Conservation (phyloP, 2,888 invertebrate species). For the Conomelus anceps region DNA sequence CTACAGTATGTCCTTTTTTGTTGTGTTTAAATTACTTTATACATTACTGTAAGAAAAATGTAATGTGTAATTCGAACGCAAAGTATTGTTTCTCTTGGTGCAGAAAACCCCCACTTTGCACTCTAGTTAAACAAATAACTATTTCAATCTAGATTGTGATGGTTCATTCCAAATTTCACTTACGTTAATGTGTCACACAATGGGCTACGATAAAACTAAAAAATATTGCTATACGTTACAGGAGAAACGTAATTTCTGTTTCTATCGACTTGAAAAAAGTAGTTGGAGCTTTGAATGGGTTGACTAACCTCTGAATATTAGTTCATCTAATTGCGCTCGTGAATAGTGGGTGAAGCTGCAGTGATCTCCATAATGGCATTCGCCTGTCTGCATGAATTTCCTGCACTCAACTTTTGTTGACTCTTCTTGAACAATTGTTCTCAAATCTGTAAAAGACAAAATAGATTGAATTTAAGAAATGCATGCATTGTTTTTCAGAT, state of each 20-base stretch:
- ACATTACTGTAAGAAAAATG: no score
- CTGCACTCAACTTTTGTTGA: constrained; percentile 55
- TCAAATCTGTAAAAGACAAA: constrained; percentile 48
- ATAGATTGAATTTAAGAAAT: background rate
- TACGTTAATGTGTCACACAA: no score
- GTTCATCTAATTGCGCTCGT: constrained; percentile 51
- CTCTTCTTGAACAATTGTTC: constrained; percentile 57
- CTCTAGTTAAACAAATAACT: no score
- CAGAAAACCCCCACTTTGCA: no score
- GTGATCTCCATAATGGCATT: constrained; percentile 57
- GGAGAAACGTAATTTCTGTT: no score
- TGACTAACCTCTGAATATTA: constrained; percentile 46
- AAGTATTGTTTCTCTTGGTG: no score
- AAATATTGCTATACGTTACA: background rate
- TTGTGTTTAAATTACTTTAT: no score
- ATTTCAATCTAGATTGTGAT: no score
- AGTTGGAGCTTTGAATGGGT: background rate
- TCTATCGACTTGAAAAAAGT: no score
- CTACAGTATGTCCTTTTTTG: no score
- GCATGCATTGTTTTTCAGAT: constrained; percentile 18
- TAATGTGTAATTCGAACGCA: no score
- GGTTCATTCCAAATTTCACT: no score
- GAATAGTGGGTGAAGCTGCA: constrained; percentile 65
- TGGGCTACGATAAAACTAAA: background rate
- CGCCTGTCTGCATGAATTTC: constrained; percentile 49